phyloP scores from a whole-genome alignment of 2,113 vertebrate genomes.

The Takifugu flavidus region DNA sequence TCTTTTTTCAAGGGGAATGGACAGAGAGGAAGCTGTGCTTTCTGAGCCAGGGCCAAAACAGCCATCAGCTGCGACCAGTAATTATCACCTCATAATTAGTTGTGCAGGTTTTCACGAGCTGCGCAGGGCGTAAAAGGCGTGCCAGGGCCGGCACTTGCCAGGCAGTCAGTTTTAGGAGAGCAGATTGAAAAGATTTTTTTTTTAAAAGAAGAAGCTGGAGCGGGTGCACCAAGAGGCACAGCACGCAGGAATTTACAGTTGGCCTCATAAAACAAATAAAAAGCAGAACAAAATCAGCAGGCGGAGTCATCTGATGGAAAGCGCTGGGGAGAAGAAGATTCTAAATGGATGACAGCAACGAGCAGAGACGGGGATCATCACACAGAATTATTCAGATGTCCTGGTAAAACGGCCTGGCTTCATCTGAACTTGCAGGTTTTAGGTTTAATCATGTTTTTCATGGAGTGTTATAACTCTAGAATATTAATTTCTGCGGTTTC shows the following conservation, averaged over 20 bases:
- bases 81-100: conserved; percentile 61
- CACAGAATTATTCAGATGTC: background rate
- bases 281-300: conserved; percentile 60
- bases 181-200: conserved; percentile 4
- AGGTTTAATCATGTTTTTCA: no score
- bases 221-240: conserved; percentile 47
- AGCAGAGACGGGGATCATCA: conserved; percentile 10
- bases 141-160: conserved; percentile 33
- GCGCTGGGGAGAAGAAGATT: conserved; percentile 25
- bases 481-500: no score
- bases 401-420: background rate
- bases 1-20: conserved; percentile 1
- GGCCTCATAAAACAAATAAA: conserved; percentile 65
- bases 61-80: conserved; percentile 38
- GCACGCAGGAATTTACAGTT: conserved; percentile 66
- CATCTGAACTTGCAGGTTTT: no score
- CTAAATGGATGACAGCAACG: conserved; percentile 28
- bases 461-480: no score
- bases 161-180: conserved; percentile 29
- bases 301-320: conserved; percentile 38
- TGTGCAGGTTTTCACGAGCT: conserved; percentile 34
- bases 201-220: conserved; percentile 27
- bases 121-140: conserved; percentile 26
- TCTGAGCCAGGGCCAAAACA: conserved; percentile 8
- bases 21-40: conserved; percentile 7